Evolutionary conservation across 2,113 vertebrate genomes (phyloP).

Genomic region (Isurus oxyrinchus): DNA sequence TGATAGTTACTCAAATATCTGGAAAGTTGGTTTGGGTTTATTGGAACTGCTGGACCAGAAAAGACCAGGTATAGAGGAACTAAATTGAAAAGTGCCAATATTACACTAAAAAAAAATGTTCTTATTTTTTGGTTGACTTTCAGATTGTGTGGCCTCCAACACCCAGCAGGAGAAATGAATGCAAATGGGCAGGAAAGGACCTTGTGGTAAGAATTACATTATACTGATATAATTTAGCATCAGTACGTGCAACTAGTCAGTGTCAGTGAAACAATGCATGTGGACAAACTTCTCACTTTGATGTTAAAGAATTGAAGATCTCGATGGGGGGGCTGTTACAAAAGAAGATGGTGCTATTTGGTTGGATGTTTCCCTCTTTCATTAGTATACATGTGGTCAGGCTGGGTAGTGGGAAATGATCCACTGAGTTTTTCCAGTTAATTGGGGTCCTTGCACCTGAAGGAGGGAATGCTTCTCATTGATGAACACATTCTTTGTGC

Average conservation of each 20-base stretch:
- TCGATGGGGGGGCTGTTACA: background rate
- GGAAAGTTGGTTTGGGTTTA: background rate
- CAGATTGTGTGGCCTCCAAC: slow-evolving; percentile 89
- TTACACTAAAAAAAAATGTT: background rate
- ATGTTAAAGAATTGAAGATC: background rate
- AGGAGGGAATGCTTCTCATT: background rate
- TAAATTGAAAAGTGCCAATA: background rate
- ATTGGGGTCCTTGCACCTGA: too few species aligned
- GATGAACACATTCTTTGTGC: background rate
- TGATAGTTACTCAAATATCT: background rate
- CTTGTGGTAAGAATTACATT: slow-evolving; percentile 67
- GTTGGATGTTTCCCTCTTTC: background rate
- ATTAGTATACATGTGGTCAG: background rate
- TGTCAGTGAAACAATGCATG: background rate
- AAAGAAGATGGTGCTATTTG: background rate
- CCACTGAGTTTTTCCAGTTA: background rate
- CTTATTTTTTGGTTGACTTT: slow-evolving; percentile 35
- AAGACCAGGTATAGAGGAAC: background rate
- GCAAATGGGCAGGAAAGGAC: slow-evolving; percentile 98
- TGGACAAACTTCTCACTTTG: background rate
- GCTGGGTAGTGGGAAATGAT: background rate
- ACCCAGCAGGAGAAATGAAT: slow-evolving; percentile 82
- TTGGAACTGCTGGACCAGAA: background rate
- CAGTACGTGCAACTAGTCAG: background rate
- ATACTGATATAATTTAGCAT: background rate